A percentile compares a stretch with the other conserved stretches of the same genome.
phyloP scores from a whole-genome alignment of 2,113 vertebrate genomes.

The Miniopterus natalensis region DNA sequence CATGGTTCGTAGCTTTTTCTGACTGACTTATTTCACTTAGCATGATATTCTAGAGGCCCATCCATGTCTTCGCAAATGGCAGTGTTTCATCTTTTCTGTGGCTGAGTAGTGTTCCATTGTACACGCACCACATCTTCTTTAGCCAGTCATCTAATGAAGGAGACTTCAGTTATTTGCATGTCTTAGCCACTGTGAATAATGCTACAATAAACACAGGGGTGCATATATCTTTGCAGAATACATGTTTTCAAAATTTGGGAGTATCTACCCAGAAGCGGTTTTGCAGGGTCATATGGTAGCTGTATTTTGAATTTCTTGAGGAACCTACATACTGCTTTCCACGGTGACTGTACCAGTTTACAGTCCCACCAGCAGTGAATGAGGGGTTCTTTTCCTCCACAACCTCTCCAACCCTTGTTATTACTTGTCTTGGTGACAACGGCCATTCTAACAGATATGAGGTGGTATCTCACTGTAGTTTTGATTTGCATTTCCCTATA shows the following conservation, averaged over 20 bases:
- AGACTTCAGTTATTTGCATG: not conserved
- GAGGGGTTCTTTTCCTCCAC: not conserved
- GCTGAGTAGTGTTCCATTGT: not conserved
- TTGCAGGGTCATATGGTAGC: not conserved
- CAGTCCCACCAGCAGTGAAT: not conserved
- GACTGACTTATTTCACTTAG: not conserved
- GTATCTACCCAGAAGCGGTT: not conserved
- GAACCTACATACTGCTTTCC: not conserved
- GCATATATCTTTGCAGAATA: not conserved
- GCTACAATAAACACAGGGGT: not conserved
- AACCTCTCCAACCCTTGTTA: not conserved
- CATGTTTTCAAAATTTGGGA: not conserved
- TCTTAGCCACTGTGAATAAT: not conserved
- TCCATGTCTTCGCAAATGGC: not conserved
- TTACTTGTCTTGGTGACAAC: not conserved
- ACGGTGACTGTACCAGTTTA: not conserved
- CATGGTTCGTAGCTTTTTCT: not conserved
- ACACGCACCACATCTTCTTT: not conserved
- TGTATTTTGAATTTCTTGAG: not conserved
- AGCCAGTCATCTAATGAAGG: not conserved
- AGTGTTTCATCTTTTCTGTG: not conserved
- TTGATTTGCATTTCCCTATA: not conserved
- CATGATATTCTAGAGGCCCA: not conserved
- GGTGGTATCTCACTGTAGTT: not conserved
- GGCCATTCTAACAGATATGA: not conserved